Percentiles rank a stretch among this genome's conserved stretches.
Conservation (phyloP, 92 coral and sea anemone species). For the Actinostola sp. region DNA sequence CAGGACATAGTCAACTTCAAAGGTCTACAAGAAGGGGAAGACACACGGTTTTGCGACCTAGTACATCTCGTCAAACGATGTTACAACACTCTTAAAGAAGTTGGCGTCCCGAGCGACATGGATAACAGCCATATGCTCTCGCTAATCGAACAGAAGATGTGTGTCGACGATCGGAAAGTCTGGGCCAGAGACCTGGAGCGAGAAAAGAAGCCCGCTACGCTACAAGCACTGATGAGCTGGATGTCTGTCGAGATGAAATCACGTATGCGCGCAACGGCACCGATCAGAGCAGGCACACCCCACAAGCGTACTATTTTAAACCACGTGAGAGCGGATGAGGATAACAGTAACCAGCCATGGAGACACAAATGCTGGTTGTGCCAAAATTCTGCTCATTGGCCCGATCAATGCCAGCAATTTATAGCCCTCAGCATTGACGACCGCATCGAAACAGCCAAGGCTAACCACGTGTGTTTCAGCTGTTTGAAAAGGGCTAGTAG, state of each 20-base stretch:
- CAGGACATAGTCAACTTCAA: constrained; percentile 33
- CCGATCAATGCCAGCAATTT: constrained; percentile 65
- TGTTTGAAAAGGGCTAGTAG: constrained; percentile 54
- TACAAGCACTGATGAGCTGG: constrained; percentile 48
- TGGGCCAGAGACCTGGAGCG: constrained; percentile 48
- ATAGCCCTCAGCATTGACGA: constrained; percentile 51
- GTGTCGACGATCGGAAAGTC: constrained; percentile 47
- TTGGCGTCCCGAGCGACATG: constrained; percentile 45
- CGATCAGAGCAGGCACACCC: constrained; percentile 16
- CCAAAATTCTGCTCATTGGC: constrained; percentile 61
- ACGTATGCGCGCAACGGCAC: constrained; percentile 56
- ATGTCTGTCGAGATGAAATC: constrained; percentile 58
- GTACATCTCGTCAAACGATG: constrained; percentile 41
- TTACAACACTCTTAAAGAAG: constrained; percentile 41
- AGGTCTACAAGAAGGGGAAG: constrained; percentile 21
- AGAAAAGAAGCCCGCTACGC: constrained; percentile 45
- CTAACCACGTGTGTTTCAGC: constrained; percentile 59
- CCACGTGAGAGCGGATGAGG: not conserved
- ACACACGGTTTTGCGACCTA: constrained; percentile 42
- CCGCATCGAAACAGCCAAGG: constrained; percentile 41
- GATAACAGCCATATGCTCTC: constrained; percentile 56
- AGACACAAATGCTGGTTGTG: constrained; percentile 69
- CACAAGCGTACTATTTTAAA: constrained; percentile 11
- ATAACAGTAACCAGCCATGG: not conserved
- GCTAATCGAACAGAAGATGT: constrained; percentile 54